Evolutionary conservation across 2,797 vertebrate genomes (phyloP).

Genomic region (Sus cebifrons): DNA sequence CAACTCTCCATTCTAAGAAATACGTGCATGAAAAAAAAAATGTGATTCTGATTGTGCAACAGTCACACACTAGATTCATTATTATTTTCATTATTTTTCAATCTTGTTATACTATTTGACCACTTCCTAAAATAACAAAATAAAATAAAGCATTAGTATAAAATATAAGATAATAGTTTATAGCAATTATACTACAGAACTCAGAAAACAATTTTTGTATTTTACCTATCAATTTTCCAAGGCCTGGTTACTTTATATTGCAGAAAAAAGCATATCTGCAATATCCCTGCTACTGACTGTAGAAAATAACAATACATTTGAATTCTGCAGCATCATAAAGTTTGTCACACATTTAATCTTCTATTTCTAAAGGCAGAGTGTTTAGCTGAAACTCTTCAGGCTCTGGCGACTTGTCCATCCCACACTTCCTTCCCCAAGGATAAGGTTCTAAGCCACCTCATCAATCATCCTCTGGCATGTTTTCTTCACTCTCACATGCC

Average conservation of each 20-base stretch:
- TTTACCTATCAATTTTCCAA: background rate
- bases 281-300: background rate
- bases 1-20: background rate
- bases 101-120: background rate
- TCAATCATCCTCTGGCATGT: background rate
- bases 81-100: background rate
- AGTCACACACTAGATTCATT: background rate
- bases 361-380: background rate
- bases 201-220: background rate
- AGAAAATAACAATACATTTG: background rate
- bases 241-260: background rate
- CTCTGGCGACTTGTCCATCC: background rate
- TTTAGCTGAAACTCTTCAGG: background rate
- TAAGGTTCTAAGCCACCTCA: background rate
- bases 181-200: background rate
- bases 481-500: slow-evolving; percentile 36
- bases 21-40: background rate
- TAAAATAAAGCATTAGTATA: background rate
- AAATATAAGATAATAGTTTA: background rate
- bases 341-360: background rate
- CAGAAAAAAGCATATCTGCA: background rate
- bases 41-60: background rate
- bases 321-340: background rate
- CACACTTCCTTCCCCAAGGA: slow-evolving; percentile 36
- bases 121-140: background rate